phyloP scores from a whole-genome alignment of 2,797 vertebrate species.

The Phoxinus dragarum region DNA sequence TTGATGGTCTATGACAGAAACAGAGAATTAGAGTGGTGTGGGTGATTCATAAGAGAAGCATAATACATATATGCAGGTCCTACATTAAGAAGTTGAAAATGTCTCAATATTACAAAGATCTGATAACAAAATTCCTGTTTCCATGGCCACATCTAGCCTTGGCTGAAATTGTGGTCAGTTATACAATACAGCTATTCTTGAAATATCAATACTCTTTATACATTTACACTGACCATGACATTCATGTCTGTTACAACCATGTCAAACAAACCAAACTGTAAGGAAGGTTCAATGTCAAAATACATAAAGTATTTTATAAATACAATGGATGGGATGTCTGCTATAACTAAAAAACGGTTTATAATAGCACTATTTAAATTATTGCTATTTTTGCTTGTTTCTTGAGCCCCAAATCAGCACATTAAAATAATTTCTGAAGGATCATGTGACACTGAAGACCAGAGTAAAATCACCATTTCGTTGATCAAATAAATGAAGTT shows the following conservation, averaged over 20 bases:
- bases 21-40: neutral
- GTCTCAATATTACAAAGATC: neutral
- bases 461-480: neutral
- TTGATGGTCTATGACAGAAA: constrained; percentile 85
- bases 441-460: neutral
- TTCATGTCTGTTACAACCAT: neutral
- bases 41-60: neutral
- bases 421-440: neutral
- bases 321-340: neutral
- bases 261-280: neutral
- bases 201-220: neutral
- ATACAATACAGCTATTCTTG: neutral
- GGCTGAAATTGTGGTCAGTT: neutral
- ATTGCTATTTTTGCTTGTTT: neutral
- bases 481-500: neutral
- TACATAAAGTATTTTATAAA: neutral
- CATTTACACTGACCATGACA: neutral
- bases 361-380: neutral
- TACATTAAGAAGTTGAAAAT: too few species aligned
- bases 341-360: neutral
- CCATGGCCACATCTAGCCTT: neutral
- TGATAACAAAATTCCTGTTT: neutral
- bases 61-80: neutral
- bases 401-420: neutral
- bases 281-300: neutral